Percentiles rank a stretch among this genome's conserved stretches.
Evolutionary conservation across 37 sponge, comb jelly and placozoan genomes (phyloP).

Genomic region (Diacarnus erythraeanus): DNA sequence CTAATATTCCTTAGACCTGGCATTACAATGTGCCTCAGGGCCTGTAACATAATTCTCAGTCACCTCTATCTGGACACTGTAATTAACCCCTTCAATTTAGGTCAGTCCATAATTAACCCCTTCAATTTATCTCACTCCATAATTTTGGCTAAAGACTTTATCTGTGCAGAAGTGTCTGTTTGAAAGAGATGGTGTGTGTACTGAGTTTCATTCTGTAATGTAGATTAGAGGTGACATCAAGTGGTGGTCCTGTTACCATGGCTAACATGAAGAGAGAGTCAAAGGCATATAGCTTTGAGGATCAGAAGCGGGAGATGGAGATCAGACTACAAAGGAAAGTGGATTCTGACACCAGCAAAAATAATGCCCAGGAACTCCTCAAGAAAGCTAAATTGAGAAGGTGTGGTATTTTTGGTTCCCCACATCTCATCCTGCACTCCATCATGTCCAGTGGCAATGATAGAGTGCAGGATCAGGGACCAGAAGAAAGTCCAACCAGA

Average conservation of each 20-base stretch:
- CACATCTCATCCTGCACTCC: too few relatives aligned
- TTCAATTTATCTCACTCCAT: too few relatives aligned
- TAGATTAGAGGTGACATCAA: constrained; percentile 5
- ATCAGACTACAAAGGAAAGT: constrained; percentile 53
- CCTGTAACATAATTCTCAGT: too few relatives aligned
- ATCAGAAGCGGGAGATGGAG: constrained; percentile 94
- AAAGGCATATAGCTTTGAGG: constrained; percentile 85
- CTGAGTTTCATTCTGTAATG: too few relatives aligned
- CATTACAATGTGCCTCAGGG: too few relatives aligned
- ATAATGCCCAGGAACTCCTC: constrained; percentile 11
- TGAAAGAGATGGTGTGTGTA: background rate
- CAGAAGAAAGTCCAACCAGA: background rate
- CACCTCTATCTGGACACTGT: too few relatives aligned
- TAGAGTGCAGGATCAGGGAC: background rate
- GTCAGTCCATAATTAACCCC: too few relatives aligned
- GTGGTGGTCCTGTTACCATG: constrained; percentile 1
- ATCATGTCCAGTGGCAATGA: background rate
- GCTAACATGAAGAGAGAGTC: constrained; percentile 83
- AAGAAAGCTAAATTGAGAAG: constrained; percentile 45
- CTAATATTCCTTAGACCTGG: background rate
- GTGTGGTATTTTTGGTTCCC: background rate
- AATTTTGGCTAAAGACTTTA: too few relatives aligned
- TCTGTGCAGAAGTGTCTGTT: background rate
- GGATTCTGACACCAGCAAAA: background rate
- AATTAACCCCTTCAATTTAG: too few relatives aligned